Percentiles rank a stretch among this genome's conserved stretches.
Conservation (phyloP, 2,113 vertebrate species). For the Tragelaphus imberbis region DNA sequence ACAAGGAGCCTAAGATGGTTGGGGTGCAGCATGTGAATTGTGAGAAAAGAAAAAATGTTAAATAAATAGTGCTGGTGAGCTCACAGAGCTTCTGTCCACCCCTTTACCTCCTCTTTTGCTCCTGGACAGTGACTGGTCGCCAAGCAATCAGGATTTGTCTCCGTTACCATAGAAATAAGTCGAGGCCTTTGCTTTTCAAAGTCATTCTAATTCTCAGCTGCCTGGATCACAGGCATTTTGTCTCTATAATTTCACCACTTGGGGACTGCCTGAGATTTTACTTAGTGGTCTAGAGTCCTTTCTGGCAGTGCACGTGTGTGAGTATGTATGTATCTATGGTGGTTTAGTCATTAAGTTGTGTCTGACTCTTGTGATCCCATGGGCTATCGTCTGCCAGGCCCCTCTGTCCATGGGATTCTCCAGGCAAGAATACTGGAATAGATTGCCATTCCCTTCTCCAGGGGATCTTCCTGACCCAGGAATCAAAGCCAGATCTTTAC, state of each 20-base stretch:
- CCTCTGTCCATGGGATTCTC: background rate
- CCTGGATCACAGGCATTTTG: background rate
- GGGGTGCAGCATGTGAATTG: background rate
- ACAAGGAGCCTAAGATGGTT: background rate
- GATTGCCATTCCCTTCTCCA: background rate
- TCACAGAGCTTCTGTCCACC: rapidly evolving
- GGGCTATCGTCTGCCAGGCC: rapidly evolving
- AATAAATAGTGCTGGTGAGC: background rate
- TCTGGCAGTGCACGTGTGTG: background rate
- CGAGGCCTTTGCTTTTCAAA: background rate
- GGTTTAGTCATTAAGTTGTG: background rate
- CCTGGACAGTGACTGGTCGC: background rate
- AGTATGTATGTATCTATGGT: background rate
- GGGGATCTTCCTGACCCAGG: background rate
- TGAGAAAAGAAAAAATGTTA: background rate
- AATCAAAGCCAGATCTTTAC: background rate
- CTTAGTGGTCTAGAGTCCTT: background rate
- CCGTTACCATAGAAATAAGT: background rate
- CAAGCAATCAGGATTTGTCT: background rate
- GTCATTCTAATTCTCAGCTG: background rate
- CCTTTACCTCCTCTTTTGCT: background rate
- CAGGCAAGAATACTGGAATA: background rate
- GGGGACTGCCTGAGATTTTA: background rate
- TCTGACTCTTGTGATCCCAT: background rate
- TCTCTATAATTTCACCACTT: background rate